A percentile compares a stretch with the other conserved stretches of the same genome.
Conservation (phyloP, 92 coral and sea anemone genomes). For the Parazoanthus atlanticus region DNA sequence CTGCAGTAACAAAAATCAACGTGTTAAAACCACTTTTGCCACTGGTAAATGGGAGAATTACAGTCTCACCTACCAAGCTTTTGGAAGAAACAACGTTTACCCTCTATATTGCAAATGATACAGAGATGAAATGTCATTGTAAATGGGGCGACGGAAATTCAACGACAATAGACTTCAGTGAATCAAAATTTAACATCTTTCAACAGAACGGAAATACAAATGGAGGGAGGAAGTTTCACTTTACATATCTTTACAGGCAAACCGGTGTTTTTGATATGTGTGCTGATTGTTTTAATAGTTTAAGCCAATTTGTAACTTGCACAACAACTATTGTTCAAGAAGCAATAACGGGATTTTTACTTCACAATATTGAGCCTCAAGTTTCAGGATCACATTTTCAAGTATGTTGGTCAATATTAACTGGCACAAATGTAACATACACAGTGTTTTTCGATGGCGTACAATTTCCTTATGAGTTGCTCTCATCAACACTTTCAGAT, state of each 20-base stretch:
- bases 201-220: background rate
- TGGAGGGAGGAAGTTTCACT: background rate
- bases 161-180: background rate
- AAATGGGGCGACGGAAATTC: background rate
- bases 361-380: background rate
- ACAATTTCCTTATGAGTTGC: background rate
- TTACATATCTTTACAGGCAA: background rate
- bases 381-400: background rate
- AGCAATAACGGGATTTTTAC: background rate
- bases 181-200: background rate
- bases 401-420: background rate
- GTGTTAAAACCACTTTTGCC: background rate
- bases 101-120: background rate
- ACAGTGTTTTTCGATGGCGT: background rate
- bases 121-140: background rate
- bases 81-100: background rate
- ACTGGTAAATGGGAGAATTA: background rate
- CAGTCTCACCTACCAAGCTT: background rate
- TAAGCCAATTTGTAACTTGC: background rate
- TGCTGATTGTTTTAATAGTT: background rate
- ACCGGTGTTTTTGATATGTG: background rate
- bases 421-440: background rate
- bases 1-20: background rate
- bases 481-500: background rate
- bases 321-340: background rate